Conservation (phyloP, 2,113 vertebrate genomes). For the Nycticryphes semicollaris region DNA sequence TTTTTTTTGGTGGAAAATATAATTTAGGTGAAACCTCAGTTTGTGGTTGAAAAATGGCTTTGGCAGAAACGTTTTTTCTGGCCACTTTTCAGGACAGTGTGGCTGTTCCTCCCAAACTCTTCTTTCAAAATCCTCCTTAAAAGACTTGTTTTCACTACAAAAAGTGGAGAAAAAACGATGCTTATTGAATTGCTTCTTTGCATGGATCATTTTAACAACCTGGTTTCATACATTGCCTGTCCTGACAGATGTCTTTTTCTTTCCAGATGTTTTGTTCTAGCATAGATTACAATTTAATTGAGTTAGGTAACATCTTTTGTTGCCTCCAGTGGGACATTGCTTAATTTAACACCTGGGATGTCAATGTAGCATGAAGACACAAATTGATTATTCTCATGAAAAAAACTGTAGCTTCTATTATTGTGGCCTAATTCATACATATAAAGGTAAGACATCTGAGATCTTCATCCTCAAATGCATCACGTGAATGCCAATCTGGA, state of each 20-base stretch:
- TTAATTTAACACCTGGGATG: neutral
- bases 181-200: neutral
- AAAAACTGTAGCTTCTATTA: neutral
- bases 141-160: neutral
- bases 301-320: neutral
- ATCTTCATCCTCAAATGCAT: neutral
- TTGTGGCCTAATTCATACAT: neutral
- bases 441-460: neutral
- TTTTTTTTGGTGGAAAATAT: neutral
- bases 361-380: rapidly evolving
- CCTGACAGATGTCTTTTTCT: neutral
- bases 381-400: neutral
- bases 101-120: neutral
- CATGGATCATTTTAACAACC: neutral
- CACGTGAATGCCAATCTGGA: rapidly evolving
- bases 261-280: neutral
- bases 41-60: neutral
- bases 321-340: neutral
- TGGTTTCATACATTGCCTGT: neutral
- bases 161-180: neutral
- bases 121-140: neutral
- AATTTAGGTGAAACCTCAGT: neutral
- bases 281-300: neutral
- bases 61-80: neutral
- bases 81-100: neutral